These are phyloP conservation scores for Leptodactylus fuscus DNA, from an alignment of 2,113 vertebrate species.

Conservation along the genomic window DNA sequence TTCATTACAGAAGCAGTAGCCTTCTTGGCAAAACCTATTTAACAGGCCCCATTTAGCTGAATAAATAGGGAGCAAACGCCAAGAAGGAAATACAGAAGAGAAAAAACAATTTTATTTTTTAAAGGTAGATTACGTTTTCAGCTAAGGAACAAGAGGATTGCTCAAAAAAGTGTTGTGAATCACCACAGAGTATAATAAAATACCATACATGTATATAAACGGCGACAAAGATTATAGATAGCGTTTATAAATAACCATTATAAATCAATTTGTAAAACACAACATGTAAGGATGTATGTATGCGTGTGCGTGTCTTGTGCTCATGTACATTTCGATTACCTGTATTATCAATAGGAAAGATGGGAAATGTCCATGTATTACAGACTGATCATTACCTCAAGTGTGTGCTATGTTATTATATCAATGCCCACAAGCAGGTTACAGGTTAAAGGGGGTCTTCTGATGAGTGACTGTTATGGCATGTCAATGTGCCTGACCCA, in stretches of 20 bases:
- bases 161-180: constrained; percentile 26
- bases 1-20: too few relatives aligned
- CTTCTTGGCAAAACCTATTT: too few relatives aligned
- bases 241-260: constrained; percentile 39
- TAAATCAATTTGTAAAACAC: constrained; percentile 17
- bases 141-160: constrained; percentile 23
- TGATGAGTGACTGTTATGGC: background rate
- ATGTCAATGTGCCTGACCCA: background rate
- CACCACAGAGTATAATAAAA: constrained; percentile 20
- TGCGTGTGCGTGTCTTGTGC: too few relatives aligned
- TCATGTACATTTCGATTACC: background rate
- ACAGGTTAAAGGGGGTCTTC: background rate
- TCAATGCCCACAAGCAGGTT: background rate
- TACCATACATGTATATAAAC: constrained; percentile 41
- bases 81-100: background rate
- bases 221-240: constrained; percentile 14
- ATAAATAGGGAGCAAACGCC: background rate
- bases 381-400: background rate
- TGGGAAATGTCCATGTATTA: background rate
- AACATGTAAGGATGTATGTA: background rate
- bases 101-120: background rate
- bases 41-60: too few relatives aligned
- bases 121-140: constrained; percentile 36
- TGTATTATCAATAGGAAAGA: background rate
- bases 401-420: background rate